These are phyloP conservation scores for Heteromormyrus szaboi DNA, from an alignment of 2,797 vertebrate species.

Conservation along the genomic window DNA sequence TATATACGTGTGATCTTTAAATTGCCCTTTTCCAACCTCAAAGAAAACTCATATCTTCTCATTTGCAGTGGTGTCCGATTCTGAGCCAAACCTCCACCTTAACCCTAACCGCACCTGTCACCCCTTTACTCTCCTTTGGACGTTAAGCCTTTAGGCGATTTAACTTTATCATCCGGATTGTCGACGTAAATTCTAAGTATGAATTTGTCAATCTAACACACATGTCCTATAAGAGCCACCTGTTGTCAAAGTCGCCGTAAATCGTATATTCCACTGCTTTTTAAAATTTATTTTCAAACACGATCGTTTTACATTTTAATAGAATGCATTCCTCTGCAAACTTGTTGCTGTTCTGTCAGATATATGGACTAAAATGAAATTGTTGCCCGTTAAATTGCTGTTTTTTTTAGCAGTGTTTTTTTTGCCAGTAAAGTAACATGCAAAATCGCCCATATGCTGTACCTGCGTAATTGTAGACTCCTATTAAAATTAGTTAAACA, in stretches of 20 bases:
- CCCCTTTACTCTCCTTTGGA: background rate
- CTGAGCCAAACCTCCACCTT: background rate
- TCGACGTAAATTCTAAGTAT: background rate
- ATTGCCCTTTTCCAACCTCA: background rate
- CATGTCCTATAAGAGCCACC: background rate
- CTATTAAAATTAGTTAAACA: background rate
- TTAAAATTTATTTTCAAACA: background rate
- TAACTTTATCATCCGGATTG: background rate
- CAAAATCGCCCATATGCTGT: background rate
- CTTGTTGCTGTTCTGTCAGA: background rate
- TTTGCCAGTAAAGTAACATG: background rate
- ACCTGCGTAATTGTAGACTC: background rate
- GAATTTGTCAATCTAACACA: background rate
- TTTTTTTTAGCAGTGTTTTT: background rate
- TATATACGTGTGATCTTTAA: background rate
- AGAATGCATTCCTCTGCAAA: background rate
- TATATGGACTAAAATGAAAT: background rate
- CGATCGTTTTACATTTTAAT: background rate
- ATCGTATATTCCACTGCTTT: background rate
- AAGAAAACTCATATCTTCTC: background rate
- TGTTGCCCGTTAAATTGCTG: background rate
- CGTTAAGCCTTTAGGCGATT: background rate
- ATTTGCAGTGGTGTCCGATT: background rate
- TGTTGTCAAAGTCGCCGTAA: background rate
- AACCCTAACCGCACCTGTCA: constrained; percentile 1